Conservation (phyloP, 2,113 vertebrate species). For the Indri indri region DNA sequence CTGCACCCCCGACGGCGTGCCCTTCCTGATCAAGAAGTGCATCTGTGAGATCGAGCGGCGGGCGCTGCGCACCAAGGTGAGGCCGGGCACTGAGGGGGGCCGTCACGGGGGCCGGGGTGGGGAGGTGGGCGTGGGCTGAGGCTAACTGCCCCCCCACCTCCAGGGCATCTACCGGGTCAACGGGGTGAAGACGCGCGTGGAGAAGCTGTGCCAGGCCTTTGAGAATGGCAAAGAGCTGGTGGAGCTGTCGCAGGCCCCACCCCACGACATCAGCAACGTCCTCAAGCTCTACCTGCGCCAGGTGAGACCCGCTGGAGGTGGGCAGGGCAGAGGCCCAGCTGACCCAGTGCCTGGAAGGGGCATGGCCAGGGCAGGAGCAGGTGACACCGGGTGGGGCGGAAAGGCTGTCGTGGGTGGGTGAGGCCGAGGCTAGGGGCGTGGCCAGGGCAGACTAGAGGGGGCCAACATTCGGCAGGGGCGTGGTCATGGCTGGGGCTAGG, state of each 20-base stretch:
- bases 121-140: rapidly evolving
- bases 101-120: background rate
- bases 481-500: background rate
- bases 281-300: constrained; percentile 98
- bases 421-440: background rate
- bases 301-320: constrained; percentile 77
- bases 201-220: constrained; percentile 98
- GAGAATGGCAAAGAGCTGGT: constrained; percentile 97
- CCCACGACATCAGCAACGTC: constrained; percentile 97
- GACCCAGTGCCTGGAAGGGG: background rate
- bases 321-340: background rate
- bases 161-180: constrained; percentile 99
- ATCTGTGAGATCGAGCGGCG: constrained; percentile 93
- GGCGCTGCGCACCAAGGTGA: constrained; percentile 94
- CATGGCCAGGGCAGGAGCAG: background rate
- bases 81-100: rapidly evolving
- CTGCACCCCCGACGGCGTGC: constrained; percentile 87
- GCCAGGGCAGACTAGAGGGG: background rate
- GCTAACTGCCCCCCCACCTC: background rate
- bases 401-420: rapidly evolving
- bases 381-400: too few relatives aligned
- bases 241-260: constrained; percentile 94
- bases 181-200: constrained; percentile 96
- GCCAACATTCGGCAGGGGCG: background rate
- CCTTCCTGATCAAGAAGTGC: constrained; percentile 95